Evolutionary conservation across 1,140 invertebrate genomes (phyloP).

Genomic region (Drosophila nannoptera): DNA sequence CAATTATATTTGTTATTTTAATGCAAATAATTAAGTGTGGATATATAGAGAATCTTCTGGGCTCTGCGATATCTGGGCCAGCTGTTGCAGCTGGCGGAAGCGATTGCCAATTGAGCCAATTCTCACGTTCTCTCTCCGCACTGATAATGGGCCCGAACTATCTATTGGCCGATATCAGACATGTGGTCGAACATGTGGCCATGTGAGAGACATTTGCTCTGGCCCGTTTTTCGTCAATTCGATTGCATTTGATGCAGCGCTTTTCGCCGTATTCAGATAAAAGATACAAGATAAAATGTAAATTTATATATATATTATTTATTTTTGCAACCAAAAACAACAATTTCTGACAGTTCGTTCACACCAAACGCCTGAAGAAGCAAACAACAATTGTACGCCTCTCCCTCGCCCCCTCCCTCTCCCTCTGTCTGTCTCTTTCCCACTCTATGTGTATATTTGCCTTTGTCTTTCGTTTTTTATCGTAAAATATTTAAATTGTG

Average conservation of each 20-base stretch:
- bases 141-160: constrained; percentile 22
- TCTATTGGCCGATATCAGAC: constrained; percentile 18
- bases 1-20: background rate
- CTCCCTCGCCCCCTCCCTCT: background rate
- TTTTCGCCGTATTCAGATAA: constrained; percentile 12
- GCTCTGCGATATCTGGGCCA: background rate
- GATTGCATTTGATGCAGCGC: constrained; percentile 23
- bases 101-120: constrained; percentile 9
- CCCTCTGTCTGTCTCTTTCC: background rate
- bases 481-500: constrained; percentile 72
- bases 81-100: constrained; percentile 35
- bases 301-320: constrained; percentile 37
- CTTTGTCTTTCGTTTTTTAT: constrained; percentile 44
- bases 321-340: constrained; percentile 60
- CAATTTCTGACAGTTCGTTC: constrained; percentile 67
- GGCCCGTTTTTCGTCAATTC: constrained; percentile 5
- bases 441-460: no score
- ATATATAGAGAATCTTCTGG: no score
- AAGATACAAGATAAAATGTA: constrained; percentile 40
- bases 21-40: no score
- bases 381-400: constrained; percentile 43
- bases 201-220: constrained; percentile 5
- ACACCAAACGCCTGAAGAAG: constrained; percentile 52
- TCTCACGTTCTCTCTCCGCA: constrained; percentile 31
- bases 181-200: no score